A percentile compares a stretch with the other conserved stretches of the same genome.
These are phyloP conservation scores for Amblyjoppa proteus DNA, from an alignment of 2,888 invertebrate species.

Conservation along the genomic window DNA sequence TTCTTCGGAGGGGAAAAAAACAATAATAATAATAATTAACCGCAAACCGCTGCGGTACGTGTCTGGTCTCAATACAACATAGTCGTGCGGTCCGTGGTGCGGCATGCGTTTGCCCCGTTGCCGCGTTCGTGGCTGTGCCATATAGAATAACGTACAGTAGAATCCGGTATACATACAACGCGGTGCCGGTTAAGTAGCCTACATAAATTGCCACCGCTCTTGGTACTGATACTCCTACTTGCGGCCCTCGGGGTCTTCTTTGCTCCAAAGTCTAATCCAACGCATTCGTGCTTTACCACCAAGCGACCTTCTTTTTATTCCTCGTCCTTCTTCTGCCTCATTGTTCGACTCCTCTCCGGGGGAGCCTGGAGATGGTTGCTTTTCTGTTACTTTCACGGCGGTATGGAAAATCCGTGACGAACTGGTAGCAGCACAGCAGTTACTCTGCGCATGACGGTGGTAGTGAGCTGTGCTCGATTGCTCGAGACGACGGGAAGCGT, in stretches of 20 bases:
- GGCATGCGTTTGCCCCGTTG: slow-evolving; percentile 72
- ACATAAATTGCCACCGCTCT: slow-evolving; percentile 73
- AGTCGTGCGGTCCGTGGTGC: slow-evolving; percentile 37
- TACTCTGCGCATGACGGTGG: slow-evolving; percentile 31
- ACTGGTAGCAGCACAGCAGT: slow-evolving; percentile 50
- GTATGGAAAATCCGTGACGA: slow-evolving; percentile 61
- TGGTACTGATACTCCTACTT: slow-evolving; percentile 31
- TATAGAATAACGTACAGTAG: slow-evolving; percentile 33
- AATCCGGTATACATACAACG: slow-evolving; percentile 27
- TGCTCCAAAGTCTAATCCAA: slow-evolving; percentile 58
- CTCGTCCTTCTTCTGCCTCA: slow-evolving; percentile 23
- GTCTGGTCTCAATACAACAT: slow-evolving; percentile 42
- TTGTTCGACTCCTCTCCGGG: slow-evolving; percentile 44
- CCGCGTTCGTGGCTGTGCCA: slow-evolving; percentile 5
- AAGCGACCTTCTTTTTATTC: slow-evolving; percentile 53
- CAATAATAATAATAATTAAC: slow-evolving; percentile 78
- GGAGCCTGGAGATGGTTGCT: slow-evolving; percentile 25
- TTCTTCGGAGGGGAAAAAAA: slow-evolving; percentile 8
- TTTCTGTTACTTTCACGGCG: slow-evolving; percentile 28
- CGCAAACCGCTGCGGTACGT: slow-evolving; percentile 63
- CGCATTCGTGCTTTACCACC: slow-evolving; percentile 44
- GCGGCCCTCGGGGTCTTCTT: slow-evolving; percentile 40
- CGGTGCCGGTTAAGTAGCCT: slow-evolving; percentile 72
- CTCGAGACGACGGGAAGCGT: slow-evolving; percentile 54
- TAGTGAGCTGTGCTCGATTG: slow-evolving; percentile 55